Evolutionary conservation across 37 sponge, comb jelly and placozoan species (phyloP).

Genomic region (Halisarca cf. caerulea): DNA sequence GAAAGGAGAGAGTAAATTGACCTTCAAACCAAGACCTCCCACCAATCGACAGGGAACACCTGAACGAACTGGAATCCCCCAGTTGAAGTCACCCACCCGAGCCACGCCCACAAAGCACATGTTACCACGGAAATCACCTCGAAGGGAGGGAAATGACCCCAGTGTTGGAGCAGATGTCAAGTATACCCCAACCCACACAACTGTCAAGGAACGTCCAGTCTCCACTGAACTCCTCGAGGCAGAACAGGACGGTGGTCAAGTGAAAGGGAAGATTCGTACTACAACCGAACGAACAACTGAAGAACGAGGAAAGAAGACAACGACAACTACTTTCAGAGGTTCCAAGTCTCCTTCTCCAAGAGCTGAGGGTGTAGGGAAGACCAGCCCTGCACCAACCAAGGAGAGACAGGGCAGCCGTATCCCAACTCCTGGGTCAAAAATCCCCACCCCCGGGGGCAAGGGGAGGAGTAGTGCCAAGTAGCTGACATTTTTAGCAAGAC

Average conservation of each 20-base stretch:
- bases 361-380: not conserved
- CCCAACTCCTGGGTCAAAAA: not conserved
- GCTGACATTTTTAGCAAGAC: no score
- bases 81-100: not conserved
- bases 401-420: not conserved
- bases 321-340: not conserved
- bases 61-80: not conserved
- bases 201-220: not conserved
- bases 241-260: not conserved
- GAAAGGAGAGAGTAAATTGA: not conserved
- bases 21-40: not conserved
- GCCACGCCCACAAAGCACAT: not conserved
- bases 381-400: not conserved
- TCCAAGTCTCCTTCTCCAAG: conserved; percentile 1
- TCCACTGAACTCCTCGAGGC: no score
- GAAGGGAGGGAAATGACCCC: not conserved
- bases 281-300: not conserved
- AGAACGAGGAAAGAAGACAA: not conserved
- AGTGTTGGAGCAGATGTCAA: not conserved
- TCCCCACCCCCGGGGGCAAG: not conserved
- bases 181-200: not conserved
- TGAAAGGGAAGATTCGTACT: not conserved
- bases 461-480: not conserved
- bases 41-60: not conserved
- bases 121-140: conserved; percentile 1